Conservation (phyloP, 2,888 invertebrate genomes). For the Leistus spinibarbis region DNA sequence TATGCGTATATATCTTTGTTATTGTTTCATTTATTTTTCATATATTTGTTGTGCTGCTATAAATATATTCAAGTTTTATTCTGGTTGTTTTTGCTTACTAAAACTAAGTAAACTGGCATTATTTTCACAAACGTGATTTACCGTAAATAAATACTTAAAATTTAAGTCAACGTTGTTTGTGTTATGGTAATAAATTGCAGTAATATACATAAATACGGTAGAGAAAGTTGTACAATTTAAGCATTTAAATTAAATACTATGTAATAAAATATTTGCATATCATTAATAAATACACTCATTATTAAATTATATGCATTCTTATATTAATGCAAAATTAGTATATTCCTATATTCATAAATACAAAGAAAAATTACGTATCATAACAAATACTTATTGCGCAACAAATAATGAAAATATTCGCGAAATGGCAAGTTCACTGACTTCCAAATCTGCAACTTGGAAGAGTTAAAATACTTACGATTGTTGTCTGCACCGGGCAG, state of each 20-base stretch:
- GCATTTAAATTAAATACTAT: neutral
- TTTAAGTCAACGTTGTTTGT: neutral
- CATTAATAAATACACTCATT: too few relatives aligned
- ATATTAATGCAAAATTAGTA: too few relatives aligned
- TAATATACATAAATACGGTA: neutral
- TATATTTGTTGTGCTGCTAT: neutral
- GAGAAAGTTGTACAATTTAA: neutral
- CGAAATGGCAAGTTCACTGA: neutral
- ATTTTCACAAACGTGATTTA: neutral
- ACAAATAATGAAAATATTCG: neutral
- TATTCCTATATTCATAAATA: too few relatives aligned
- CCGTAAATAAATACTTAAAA: neutral
- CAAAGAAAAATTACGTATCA: too few relatives aligned
- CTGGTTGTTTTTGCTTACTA: neutral
- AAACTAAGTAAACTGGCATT: neutral
- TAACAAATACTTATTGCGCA: too few relatives aligned
- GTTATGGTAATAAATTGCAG: neutral
- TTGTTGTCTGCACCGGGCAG: slow-evolving; percentile 4
- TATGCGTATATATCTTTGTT: neutral
- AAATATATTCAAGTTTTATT: neutral
- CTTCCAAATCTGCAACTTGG: neutral
- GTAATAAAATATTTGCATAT: too few relatives aligned
- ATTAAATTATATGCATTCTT: too few relatives aligned
- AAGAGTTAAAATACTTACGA: slow-evolving; percentile 15
- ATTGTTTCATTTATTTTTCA: neutral